phyloP scores from a whole-genome alignment of 2,113 vertebrate genomes.

The Pelobates fuscus region DNA sequence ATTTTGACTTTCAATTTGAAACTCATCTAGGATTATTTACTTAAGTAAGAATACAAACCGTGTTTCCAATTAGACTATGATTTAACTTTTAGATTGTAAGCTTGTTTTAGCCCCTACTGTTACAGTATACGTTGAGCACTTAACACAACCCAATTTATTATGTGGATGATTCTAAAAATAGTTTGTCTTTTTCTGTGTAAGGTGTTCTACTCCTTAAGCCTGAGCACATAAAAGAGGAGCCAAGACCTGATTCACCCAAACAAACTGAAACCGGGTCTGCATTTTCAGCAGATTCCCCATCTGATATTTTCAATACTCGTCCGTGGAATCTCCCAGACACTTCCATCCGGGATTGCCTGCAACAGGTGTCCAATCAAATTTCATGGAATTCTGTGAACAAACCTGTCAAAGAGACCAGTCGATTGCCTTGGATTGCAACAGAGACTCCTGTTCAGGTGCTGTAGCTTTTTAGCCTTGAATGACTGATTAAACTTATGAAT shows the following conservation, averaged over 20 bases:
- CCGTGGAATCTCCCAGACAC: conserved; percentile 1
- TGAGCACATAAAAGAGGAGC: neutral
- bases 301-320: neutral
- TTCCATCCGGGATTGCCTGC: neutral
- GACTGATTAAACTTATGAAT: no score
- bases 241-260: neutral
- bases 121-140: no score
- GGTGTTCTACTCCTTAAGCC: neutral
- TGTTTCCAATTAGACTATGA: no score
- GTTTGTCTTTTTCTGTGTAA: neutral
- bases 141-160: no score
- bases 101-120: no score
- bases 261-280: neutral
- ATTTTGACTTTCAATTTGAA: no score
- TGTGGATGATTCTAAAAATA: no score
- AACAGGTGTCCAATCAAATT: neutral
- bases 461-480: no score
- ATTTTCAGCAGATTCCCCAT: neutral
- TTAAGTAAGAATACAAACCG: no score
- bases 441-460: conserved; percentile 19
- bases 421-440: conserved; percentile 19
- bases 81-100: no score
- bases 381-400: neutral
- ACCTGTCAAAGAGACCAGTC: conserved; percentile 19
- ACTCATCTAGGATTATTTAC: no score